Base-by-base conservation (phyloP, 1,140 invertebrate species). In the Steinernema khuongi region DNA sequence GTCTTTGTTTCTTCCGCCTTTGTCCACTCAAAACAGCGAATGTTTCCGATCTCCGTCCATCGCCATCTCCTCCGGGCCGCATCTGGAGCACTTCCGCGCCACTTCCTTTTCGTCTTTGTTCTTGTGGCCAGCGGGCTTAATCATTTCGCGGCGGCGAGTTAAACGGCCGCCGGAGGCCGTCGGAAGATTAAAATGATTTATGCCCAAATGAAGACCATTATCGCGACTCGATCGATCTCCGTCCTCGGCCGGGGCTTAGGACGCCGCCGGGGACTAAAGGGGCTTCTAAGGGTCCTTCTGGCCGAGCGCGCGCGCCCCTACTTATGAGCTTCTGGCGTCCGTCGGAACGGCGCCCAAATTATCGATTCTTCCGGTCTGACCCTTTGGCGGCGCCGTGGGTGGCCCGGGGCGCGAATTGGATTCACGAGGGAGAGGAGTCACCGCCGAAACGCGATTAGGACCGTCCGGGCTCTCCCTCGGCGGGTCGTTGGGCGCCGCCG, bases 121-220 rank as follows among this genome's bases (percentile, higher is more conserved):
- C 7, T n/a, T 41, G 36, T 41, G 7, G 7, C 36, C n/a, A 41
- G 36, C 36, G n/a, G n/a, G n/a, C 7, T 41, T 41, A n/a, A 41
- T 41, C 36, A 41, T 41, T 41, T 41, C 7, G 36, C 36, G 7
- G 7, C 7, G 7, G 36, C 36, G n/a, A 41, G n/a, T n/a, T n/a
- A n/a, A n/a, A n/a, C n/a, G n/a, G n/a, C 36, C 36, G n/a, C n/a
- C 26, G 4, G 11, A 60, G 22, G 50, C 14, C 50, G 4, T 60
- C 19, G 4, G 50, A 60, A 60, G 50, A 60, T 60, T 60, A 60
- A 60, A 60, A 60, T 60, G 50, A 60, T 60, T 60, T 60, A 60
- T 60, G 50, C 22, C 7, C 50, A 60, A 60, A 60, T 60, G 50
- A 60, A 60, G 50, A 60, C 50, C 2, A 14, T 60, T 60, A 60